Evolutionary conservation across 2,797 vertebrate species (phyloP).

Genomic region (Muscicapa striata): DNA sequence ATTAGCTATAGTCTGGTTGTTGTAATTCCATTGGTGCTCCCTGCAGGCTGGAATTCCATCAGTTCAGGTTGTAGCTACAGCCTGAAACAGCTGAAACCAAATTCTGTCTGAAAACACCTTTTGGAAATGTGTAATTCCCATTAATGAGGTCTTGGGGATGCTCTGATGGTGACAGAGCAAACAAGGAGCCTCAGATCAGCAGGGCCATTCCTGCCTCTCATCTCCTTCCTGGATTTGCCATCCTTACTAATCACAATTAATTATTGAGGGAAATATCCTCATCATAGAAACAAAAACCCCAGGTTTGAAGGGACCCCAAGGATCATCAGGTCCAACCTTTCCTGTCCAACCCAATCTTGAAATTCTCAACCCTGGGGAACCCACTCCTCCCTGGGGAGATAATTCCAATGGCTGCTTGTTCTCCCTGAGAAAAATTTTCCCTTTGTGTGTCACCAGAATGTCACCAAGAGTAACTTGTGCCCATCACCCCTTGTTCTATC

Average conservation of each 20-base stretch:
- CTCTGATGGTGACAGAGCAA: background rate
- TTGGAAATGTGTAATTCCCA: background rate
- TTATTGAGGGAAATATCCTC: background rate
- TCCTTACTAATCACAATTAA: background rate
- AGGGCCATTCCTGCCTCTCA: background rate
- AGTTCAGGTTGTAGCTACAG: background rate
- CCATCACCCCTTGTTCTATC: background rate
- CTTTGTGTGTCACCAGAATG: background rate
- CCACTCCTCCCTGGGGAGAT: background rate
- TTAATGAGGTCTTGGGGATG: background rate
- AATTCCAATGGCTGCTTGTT: background rate
- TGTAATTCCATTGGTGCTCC: background rate
- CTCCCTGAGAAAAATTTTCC: background rate
- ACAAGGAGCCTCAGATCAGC: background rate
- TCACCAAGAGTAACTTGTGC: background rate
- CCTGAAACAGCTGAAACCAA: background rate
- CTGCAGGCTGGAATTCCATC: background rate
- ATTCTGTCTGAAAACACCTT: background rate
- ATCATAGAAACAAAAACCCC: background rate
- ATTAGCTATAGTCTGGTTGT: background rate
- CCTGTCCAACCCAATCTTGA: background rate
- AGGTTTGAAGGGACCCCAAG: background rate
- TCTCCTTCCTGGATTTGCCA: background rate
- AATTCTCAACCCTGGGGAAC: background rate
- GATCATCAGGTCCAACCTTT: background rate